Base-by-base conservation (phyloP, 2,113 vertebrate species). In the Chroicocephalus ridibundus region DNA sequence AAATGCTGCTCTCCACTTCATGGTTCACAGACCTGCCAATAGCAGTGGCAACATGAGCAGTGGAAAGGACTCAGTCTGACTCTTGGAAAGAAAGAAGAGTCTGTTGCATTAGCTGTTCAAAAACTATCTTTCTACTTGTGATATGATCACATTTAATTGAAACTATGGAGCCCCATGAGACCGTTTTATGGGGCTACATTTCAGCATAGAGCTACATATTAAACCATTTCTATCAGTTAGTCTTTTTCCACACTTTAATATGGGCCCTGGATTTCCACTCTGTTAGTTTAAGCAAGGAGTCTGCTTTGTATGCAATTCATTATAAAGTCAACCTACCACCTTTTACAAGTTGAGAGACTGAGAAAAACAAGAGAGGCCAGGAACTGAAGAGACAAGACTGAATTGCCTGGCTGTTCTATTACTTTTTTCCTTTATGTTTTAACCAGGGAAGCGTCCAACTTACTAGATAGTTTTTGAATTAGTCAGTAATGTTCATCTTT, bases 241-340 rank as follows among this genome's bases (percentile, higher is more conserved):
- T 81, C 54, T 88, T 89, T 96, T 92, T 87, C 89, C 77, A 87
- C 72, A 87, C 72, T 60, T 91, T 81, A 94, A 85, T 31, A 84
- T 42, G 42, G 75, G 64, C 58, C 49, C 49, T 78, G 58, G 54
- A 90, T 96, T 97, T 96, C 87, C 88, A 71, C 68, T 86, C 90
- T 64, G 82, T 61, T 88, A 82, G 94, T 76, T 95, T 82, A 82
- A 89, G 71, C 52, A 94, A 95, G 55, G 60, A 94, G 80, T 86
- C 95, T 94, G 64, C 66, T 90, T 97, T 97, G 92, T 96, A 96
- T 69, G 85, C 32, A 90, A 80, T 89, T 86, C 88, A 95, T 83
- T 74, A 82, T 7, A 81, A 93, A 93, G 86, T 82, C 83, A 93
- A 78, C 19, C 52, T 68, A 88, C 60, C 72, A 72, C 69, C 52